Conservation (phyloP, 2,113 vertebrate genomes). For the Leuciscus idus region DNA sequence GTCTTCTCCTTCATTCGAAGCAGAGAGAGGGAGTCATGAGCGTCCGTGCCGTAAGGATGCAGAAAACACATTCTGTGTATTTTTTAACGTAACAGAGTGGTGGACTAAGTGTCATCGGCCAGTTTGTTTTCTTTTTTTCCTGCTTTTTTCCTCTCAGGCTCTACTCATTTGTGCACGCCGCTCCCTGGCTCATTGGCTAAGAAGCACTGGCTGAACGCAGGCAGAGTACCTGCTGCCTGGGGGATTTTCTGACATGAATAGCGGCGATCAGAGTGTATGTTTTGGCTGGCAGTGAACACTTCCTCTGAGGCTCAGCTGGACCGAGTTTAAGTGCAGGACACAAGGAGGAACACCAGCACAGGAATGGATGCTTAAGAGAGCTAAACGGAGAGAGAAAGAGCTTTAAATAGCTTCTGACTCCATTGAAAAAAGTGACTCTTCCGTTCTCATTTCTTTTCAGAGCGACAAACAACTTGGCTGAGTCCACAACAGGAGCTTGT, state of each 20-base stretch:
- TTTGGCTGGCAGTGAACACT: conserved; percentile 67
- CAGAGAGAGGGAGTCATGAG: conserved; percentile 49
- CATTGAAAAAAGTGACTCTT: conserved; percentile 28
- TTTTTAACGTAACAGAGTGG: conserved; percentile 13
- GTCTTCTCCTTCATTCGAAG: conserved; percentile 55
- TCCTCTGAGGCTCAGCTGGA: conserved; percentile 58
- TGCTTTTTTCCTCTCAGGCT: conserved; percentile 19
- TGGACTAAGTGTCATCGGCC: conserved; percentile 30
- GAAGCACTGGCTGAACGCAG: conserved; percentile 52
- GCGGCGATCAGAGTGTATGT: conserved; percentile 64
- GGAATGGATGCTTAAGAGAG: conserved; percentile 56
- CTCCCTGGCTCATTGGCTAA: conserved; percentile 48
- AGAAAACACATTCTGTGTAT: conserved; percentile 19
- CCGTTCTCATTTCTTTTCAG: neutral
- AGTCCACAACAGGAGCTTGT: conserved; percentile 20
- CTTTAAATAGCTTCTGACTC: conserved; percentile 34
- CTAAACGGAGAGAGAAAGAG: conserved; percentile 26
- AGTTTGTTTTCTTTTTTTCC: conserved; percentile 21
- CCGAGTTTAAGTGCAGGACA: conserved; percentile 57
- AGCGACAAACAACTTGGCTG: conserved; percentile 40
- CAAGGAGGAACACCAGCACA: conserved; percentile 59
- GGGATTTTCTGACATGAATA: conserved; percentile 67
- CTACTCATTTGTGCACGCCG: conserved; percentile 44
- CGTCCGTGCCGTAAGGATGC: conserved; percentile 41
- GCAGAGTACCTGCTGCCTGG: conserved; percentile 73